phyloP scores from a whole-genome alignment of 2,888 invertebrate species.

The Brenthis daphne region DNA sequence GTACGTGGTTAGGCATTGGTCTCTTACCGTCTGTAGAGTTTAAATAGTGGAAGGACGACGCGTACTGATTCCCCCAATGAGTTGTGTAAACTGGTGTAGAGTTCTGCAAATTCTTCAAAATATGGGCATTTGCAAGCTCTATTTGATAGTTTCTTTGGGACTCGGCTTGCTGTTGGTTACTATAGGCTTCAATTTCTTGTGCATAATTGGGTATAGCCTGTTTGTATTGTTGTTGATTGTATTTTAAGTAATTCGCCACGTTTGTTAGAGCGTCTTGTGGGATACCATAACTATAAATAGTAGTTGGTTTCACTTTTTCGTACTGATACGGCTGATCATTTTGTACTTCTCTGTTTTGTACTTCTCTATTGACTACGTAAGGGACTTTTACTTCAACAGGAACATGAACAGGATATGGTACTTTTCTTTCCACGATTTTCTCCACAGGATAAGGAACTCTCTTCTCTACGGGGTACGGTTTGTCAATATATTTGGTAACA shows the following conservation, averaged over 20 bases:
- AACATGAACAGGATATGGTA: slow-evolving; percentile 81
- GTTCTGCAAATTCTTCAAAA: slow-evolving; percentile 37
- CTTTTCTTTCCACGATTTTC: slow-evolving; percentile 75
- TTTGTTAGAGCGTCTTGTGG: slow-evolving; percentile 41
- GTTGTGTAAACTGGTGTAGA: slow-evolving; percentile 49
- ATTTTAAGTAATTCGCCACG: slow-evolving; percentile 46
- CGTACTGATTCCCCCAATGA: slow-evolving; percentile 68
- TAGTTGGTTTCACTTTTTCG: slow-evolving; percentile 44
- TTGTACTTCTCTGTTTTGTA: slow-evolving; percentile 64
- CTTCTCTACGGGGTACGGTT: slow-evolving; percentile 76
- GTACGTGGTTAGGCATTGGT: slow-evolving; percentile 40
- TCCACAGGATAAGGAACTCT: slow-evolving; percentile 74
- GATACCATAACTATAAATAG: slow-evolving; percentile 43
- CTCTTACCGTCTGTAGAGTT: slow-evolving; percentile 50
- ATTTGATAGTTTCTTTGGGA: slow-evolving; percentile 44
- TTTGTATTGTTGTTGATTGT: slow-evolving; percentile 44
- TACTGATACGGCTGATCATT: slow-evolving; percentile 60
- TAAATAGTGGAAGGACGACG: slow-evolving; percentile 65
- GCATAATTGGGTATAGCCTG: slow-evolving; percentile 35
- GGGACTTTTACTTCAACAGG: slow-evolving; percentile 78
- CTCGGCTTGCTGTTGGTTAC: slow-evolving; percentile 43
- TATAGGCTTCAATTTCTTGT: slow-evolving; percentile 38
- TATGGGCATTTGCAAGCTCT: slow-evolving; percentile 39
- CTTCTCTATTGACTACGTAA: slow-evolving; percentile 66
- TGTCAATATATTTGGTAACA: slow-evolving; percentile 69